Conservation (phyloP, 2,797 vertebrate species). For the Gymnoscopelus braueri region DNA sequence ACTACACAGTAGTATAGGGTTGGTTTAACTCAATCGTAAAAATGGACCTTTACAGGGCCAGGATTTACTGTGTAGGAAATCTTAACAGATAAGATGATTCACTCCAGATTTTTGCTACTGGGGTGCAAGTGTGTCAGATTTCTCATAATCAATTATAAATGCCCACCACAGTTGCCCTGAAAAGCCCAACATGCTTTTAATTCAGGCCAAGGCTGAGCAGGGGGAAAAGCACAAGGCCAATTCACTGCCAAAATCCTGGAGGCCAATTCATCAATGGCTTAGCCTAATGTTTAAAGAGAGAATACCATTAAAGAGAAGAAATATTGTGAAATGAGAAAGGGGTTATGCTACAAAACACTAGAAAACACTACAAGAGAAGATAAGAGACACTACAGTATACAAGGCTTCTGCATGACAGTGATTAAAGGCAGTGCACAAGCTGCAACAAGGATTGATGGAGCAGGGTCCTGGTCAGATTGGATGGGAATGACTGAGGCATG, state of each 20-base stretch:
- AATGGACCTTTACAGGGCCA: no score
- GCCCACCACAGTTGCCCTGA: slow-evolving; percentile 51
- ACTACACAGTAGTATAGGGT: no score
- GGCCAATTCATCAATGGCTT: slow-evolving; percentile 42
- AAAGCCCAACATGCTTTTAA: slow-evolving; percentile 62
- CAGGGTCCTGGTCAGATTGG: no score
- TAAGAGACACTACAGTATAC: no score
- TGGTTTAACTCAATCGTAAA: no score
- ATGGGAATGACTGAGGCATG: no score
- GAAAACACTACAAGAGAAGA: no score
- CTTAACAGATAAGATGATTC: neutral
- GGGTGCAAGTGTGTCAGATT: slow-evolving; percentile 54
- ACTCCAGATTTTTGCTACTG: slow-evolving; percentile 22
- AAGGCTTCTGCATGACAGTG: no score
- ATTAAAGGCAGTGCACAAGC: no score
- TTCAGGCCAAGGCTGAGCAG: slow-evolving; percentile 53
- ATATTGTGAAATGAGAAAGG: neutral
- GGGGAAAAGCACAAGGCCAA: slow-evolving; percentile 32
- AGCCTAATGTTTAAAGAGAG: slow-evolving; percentile 33
- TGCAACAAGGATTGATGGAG: no score
- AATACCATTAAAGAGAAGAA: slow-evolving; percentile 2
- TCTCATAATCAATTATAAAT: slow-evolving; percentile 62
- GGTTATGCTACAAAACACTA: no score
- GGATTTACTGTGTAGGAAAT: no score
- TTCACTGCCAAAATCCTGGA: slow-evolving; percentile 61